Percentiles rank a stretch among this genome's conserved stretches.
phyloP scores from a whole-genome alignment of 2,888 invertebrate species.

The Timema podura region DNA sequence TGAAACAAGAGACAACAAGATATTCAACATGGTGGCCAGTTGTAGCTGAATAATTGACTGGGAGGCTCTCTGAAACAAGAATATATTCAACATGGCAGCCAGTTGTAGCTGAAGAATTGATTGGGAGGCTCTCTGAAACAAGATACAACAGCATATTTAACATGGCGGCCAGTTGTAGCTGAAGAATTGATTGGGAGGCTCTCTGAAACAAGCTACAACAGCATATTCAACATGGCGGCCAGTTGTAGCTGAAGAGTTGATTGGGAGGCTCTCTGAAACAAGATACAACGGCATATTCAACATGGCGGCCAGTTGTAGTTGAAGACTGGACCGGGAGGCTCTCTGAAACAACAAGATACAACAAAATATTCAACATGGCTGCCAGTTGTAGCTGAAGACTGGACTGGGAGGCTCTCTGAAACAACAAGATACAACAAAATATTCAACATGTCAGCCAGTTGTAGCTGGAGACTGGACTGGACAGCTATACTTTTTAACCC shows the following conservation, averaged over 20 bases:
- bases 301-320: too few species aligned
- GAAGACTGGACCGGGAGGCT: too few species aligned
- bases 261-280: constrained; percentile 64
- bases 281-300: neutral
- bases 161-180: too few species aligned
- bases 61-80: too few species aligned
- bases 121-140: constrained; percentile 64
- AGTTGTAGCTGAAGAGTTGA: constrained; percentile 87
- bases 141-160: neutral
- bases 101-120: constrained; percentile 87
- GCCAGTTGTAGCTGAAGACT: constrained; percentile 90
- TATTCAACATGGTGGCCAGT: neutral
- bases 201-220: too few species aligned
- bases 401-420: constrained; percentile 71
- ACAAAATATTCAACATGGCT: constrained; percentile 91
- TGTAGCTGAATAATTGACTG: too few species aligned
- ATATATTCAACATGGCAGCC: constrained; percentile 91
- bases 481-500: too few species aligned
- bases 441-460: too few species aligned
- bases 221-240: constrained; percentile 95
- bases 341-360: too few species aligned
- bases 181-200: too few species aligned
- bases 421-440: neutral
- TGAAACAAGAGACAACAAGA: constrained; percentile 31
- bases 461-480: too few species aligned